Evolutionary conservation across 2,888 invertebrate genomes (phyloP).

Genomic region (Lycophotia porphyrea): DNA sequence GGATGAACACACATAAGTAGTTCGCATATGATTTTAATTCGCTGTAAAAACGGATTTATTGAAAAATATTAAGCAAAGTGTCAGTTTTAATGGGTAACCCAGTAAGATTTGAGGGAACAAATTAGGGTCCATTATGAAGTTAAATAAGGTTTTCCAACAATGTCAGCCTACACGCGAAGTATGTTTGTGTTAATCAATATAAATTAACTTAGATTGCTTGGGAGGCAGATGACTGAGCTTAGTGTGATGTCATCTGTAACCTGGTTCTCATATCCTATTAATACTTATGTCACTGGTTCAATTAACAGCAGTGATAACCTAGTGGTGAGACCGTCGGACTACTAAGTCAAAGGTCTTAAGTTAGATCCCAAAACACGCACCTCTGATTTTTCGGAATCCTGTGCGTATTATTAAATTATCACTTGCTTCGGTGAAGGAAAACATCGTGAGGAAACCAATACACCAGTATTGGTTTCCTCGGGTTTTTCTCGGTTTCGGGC

Average conservation of each 20-base stretch:
- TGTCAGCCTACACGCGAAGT: conserved; percentile 32
- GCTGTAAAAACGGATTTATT: conserved; percentile 38
- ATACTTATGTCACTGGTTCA: not conserved
- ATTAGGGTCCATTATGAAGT: conserved; percentile 44
- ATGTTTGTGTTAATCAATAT: conserved; percentile 24
- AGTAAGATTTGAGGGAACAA: conserved; percentile 36
- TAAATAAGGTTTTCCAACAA: conserved; percentile 28
- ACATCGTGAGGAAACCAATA: too few species aligned
- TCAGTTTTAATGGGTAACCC: conserved; percentile 32
- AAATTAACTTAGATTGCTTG: conserved; percentile 18
- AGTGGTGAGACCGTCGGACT: too few species aligned
- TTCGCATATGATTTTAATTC: conserved; percentile 41
- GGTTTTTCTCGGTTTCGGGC: too few species aligned
- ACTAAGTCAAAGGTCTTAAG: too few species aligned
- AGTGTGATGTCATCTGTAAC: conserved; percentile 35
- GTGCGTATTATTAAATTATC: too few species aligned
- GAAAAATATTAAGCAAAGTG: conserved; percentile 44
- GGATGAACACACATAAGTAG: conserved; percentile 49
- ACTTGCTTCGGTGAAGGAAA: too few species aligned
- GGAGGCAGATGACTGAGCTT: conserved; percentile 7
- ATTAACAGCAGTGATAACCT: not conserved
- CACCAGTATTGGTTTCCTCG: too few species aligned
- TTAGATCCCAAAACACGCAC: too few species aligned
- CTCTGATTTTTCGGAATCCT: too few species aligned
- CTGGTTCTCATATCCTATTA: conserved; percentile 25